Evolutionary conservation across 35 echinoderm and acorn worm species (phyloP).

Genomic region (Ophioderma brevispina): DNA sequence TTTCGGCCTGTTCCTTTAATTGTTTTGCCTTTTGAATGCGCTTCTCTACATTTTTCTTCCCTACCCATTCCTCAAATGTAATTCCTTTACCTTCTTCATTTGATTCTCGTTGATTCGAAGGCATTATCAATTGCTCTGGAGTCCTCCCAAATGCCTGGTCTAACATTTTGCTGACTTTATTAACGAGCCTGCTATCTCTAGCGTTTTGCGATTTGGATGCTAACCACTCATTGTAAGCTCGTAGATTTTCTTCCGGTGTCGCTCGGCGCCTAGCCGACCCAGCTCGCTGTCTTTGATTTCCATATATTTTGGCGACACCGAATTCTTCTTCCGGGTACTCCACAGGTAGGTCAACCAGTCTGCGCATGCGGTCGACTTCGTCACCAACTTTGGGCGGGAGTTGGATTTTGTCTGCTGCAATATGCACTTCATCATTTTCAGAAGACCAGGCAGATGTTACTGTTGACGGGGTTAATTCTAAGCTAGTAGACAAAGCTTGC

Average conservation of each 20-base stretch:
- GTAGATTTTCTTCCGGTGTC: conserved; percentile 64
- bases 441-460: neutral
- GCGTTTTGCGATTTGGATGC: conserved; percentile 68
- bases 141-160: conserved; percentile 76
- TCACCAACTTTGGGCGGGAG: neutral
- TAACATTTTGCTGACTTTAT: conserved; percentile 56
- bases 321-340: neutral
- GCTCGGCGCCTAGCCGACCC: conserved; percentile 15
- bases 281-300: neutral
- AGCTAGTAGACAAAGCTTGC: neutral
- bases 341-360: neutral
- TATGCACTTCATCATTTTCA: neutral
- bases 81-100: conserved; percentile 3
- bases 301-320: conserved; percentile 1
- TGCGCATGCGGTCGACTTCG: conserved; percentile 2
- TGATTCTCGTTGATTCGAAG: neutral
- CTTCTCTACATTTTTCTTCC: conserved; percentile 41
- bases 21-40: neutral
- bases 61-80: conserved; percentile 62
- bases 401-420: neutral
- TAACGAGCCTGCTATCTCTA: conserved; percentile 58
- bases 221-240: conserved; percentile 65
- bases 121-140: conserved; percentile 17
- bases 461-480: neutral
- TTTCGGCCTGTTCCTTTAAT: neutral